Evolutionary conservation across 2,888 invertebrate species (phyloP), one percentile per base, ranked within the genome.

Genomic region (Dione vanillae): DNA sequence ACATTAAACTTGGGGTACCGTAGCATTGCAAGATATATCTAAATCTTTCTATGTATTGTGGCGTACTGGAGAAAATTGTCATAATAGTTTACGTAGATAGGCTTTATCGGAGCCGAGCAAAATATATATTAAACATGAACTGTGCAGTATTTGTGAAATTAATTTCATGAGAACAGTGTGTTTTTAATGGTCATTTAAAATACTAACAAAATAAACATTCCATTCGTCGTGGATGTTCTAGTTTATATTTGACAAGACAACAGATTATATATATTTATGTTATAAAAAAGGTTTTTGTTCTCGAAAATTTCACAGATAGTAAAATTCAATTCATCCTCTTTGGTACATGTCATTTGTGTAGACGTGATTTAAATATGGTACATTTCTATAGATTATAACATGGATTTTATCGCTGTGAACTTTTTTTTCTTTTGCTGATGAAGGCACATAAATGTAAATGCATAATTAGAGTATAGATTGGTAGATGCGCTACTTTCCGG

Each of bases 401-500:
- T 74, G 75, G 82, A 79, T 78, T 80, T 79, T 75, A 80, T 76
- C 77, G 77, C 81, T 83, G 78, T 80, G 81, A 80, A 76, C 76
- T 78, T 84, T 83, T 79, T 73, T 76, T 74, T 77, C 70, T 65
- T 74, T 73, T 69, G 75, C 72, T 75, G 54, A 71, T 74, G 72
- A 77, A 75, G 71, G 76, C 76, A 77, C 85, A 82, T 85, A 77
- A 84, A 82, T 85, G 84, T 85, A 85, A 86, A 83, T 83, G 85
- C 85, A 87, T 79, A 85, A 86, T 85, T 91, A 91, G 90, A 81
- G 78, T 78, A 89, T 92, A 92, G 92, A 91, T 91, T 90, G 91
- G 89, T 93, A 93, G 92, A 90, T 90, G 91, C 92, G 92, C 92
- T 92, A 90, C 85, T 89, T 89, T 86, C 89, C 85, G 91, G 91